These are phyloP conservation scores for Propsilocerus akamusi DNA, from an alignment of 1,140 invertebrate species.

Conservation along the genomic window DNA sequence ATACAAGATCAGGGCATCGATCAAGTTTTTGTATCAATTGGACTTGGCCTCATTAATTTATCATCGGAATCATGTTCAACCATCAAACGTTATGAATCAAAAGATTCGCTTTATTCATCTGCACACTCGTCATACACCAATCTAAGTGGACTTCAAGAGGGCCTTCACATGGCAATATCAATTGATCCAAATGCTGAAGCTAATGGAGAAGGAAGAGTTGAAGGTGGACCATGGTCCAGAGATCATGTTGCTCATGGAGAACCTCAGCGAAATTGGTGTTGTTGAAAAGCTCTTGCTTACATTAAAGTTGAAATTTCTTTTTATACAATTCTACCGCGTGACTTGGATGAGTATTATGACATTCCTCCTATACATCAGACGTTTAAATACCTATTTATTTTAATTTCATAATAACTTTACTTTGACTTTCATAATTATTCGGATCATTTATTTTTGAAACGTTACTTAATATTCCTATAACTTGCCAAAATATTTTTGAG, in stretches of 20 bases:
- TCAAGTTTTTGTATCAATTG: constrained; percentile 44
- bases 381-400: too few species aligned
- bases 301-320: too few species aligned
- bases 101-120: constrained; percentile 21
- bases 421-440: too few species aligned
- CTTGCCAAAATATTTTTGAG: too few species aligned
- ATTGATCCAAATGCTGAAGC: constrained; percentile 25
- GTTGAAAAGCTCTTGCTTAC: too few species aligned
- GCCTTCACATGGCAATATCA: constrained; percentile 13
- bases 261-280: constrained; percentile 30
- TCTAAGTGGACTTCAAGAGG: constrained; percentile 10
- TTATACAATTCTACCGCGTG: too few species aligned
- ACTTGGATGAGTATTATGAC: too few species aligned
- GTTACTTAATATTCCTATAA: too few species aligned
- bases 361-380: too few species aligned
- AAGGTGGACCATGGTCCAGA: constrained; percentile 31
- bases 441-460: too few species aligned
- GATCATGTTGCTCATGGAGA: constrained; percentile 38
- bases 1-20: constrained; percentile 54
- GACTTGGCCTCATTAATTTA: constrained; percentile 31
- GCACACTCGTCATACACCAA: constrained; percentile 8
- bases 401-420: too few species aligned
- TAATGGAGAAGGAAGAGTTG: constrained; percentile 31
- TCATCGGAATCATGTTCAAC: constrained; percentile 25
- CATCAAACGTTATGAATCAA: constrained; percentile 29